Conservation (phyloP, 2,888 invertebrate species). For the Athalia circularis region DNA sequence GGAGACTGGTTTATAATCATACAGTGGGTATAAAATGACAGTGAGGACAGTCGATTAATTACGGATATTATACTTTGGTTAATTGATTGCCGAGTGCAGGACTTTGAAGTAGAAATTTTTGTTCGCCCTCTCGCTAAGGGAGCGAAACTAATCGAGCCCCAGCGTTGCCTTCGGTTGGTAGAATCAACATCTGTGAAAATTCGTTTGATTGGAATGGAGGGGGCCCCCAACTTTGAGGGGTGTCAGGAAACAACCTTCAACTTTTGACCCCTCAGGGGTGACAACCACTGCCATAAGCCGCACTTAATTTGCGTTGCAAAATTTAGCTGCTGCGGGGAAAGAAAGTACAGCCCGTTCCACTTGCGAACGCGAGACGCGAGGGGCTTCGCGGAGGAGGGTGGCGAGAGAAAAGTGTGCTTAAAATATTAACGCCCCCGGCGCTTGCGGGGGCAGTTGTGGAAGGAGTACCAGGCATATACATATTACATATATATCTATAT, state of each 20-base stretch:
- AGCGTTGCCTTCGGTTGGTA: background rate
- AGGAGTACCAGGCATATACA: background rate
- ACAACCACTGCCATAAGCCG: slow-evolving; percentile 71
- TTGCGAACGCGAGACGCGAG: slow-evolving; percentile 47
- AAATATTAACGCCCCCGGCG: slow-evolving; percentile 73
- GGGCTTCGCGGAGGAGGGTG: slow-evolving; percentile 50
- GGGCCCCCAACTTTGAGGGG: background rate
- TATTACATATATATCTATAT: too few relatives aligned
- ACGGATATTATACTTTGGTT: background rate
- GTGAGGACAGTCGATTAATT: too few relatives aligned
- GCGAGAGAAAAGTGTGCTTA: slow-evolving; percentile 72
- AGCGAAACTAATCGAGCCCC: background rate
- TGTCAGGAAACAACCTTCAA: slow-evolving; percentile 32
- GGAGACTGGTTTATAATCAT: too few relatives aligned
- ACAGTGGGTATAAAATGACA: too few relatives aligned
- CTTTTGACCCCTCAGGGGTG: slow-evolving; percentile 52
- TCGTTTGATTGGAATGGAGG: slow-evolving; percentile 1
- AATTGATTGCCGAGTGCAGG: background rate
- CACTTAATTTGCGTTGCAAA: slow-evolving; percentile 74
- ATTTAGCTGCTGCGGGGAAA: slow-evolving; percentile 63
- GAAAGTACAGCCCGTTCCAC: slow-evolving; percentile 48
- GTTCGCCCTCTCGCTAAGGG: background rate
- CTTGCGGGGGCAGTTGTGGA: slow-evolving; percentile 61
- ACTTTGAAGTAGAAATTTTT: background rate
- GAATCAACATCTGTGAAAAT: slow-evolving; percentile 20